Conservation (phyloP, 2,888 invertebrate species). For the Microchrysa polita region DNA sequence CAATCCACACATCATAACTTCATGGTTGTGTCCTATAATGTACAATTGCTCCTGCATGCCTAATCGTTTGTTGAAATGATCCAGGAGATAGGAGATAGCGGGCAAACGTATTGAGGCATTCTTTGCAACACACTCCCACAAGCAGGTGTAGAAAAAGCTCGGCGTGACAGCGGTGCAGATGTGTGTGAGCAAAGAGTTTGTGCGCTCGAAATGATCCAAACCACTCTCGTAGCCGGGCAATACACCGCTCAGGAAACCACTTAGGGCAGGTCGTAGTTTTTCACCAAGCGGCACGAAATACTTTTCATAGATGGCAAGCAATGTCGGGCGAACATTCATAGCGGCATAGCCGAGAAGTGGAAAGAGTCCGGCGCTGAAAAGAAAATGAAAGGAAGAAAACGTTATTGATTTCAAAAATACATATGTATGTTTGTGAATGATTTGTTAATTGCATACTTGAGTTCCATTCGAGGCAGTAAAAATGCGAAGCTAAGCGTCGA, state of each 20-base stretch:
- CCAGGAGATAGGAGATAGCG: conserved; percentile 81
- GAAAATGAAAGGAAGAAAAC: conserved; percentile 33
- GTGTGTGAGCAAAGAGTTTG: conserved; percentile 60
- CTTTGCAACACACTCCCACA: conserved; percentile 87
- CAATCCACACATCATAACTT: conserved; percentile 82
- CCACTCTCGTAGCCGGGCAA: conserved; percentile 89
- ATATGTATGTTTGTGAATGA: too few species aligned
- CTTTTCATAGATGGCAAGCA: conserved; percentile 85
- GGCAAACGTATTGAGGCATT: conserved; percentile 83
- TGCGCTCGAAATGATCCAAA: conserved; percentile 83
- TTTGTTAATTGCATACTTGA: too few species aligned
- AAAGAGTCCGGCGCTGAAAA: conserved; percentile 75
- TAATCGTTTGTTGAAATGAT: conserved; percentile 81
- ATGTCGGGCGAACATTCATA: conserved; percentile 85
- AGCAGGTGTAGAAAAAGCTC: conserved; percentile 83
- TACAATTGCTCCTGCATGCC: conserved; percentile 83
- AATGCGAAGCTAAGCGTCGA: too few species aligned
- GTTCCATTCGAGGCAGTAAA: too few species aligned
- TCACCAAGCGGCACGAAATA: conserved; percentile 87
- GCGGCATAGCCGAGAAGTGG: conserved; percentile 89
- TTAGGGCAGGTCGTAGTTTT: conserved; percentile 75
- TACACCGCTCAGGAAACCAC: conserved; percentile 87
- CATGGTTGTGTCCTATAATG: conserved; percentile 84
- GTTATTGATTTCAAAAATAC: neutral
- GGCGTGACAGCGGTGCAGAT: conserved; percentile 80